A percentile compares a stretch with the other conserved stretches of the same genome.
Conservation (phyloP, 2,113 vertebrate species). For the Ammospiza caudacuta region DNA sequence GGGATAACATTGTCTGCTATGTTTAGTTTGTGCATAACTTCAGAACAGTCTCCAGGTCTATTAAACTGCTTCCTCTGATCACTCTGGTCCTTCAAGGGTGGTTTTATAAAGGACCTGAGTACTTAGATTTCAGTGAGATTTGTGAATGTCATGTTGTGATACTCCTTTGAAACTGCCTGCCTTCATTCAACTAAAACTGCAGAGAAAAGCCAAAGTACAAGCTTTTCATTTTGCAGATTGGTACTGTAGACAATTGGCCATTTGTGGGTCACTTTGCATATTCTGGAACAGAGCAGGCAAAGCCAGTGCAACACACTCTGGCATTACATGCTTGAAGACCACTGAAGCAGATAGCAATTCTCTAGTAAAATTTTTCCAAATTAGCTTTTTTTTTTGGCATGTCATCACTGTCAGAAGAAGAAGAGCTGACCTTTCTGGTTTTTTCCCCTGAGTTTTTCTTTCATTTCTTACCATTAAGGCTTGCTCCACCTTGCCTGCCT, state of each 20-base stretch:
- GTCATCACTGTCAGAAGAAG: background rate
- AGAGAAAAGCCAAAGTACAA: background rate
- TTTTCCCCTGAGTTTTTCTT: background rate
- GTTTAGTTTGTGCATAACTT: background rate
- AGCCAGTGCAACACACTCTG: background rate
- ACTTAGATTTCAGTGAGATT: background rate
- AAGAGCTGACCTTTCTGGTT: constrained; percentile 8
- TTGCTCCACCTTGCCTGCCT: background rate
- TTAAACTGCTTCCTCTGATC: background rate
- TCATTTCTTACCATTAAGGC: background rate
- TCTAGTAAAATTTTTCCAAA: background rate
- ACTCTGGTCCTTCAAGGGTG: background rate
- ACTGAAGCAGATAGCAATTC: constrained; percentile 13
- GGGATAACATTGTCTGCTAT: background rate
- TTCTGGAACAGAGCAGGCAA: background rate
- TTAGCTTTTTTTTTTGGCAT: background rate
- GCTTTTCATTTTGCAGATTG: background rate
- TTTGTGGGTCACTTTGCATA: background rate
- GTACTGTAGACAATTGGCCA: background rate
- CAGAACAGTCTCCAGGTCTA: background rate
- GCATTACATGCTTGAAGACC: background rate
- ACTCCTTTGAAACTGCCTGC: background rate
- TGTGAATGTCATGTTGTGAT: background rate
- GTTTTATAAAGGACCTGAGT: background rate
- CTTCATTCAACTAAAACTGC: background rate